A percentile compares a stretch with the other conserved stretches of the same genome.
These are phyloP conservation scores for Microcebus jonahi DNA, from an alignment of 2,113 vertebrate genomes.

Conservation along the genomic window DNA sequence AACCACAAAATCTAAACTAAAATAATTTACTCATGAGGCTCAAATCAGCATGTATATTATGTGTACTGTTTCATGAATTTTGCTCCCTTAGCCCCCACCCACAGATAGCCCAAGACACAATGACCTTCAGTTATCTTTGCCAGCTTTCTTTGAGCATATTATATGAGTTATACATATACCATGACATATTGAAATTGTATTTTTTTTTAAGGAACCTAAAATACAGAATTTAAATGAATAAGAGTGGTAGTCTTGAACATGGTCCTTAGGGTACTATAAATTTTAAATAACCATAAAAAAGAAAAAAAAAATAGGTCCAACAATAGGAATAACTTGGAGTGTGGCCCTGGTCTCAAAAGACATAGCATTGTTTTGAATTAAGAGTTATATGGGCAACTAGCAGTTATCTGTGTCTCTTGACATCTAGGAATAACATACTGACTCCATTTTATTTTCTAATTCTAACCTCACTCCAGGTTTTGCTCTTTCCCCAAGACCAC, in stretches of 20 bases:
- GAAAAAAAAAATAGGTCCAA: neutral
- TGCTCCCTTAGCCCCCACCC: neutral
- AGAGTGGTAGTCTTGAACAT: neutral
- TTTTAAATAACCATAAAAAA: conserved; percentile 38
- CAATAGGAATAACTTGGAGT: neutral
- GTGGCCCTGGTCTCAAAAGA: neutral
- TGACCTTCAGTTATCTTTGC: conserved; percentile 12
- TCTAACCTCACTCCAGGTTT: neutral
- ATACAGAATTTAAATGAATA: conserved; percentile 31
- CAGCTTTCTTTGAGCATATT: conserved; percentile 32
- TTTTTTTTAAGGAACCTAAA: neutral
- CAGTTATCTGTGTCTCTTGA: neutral
- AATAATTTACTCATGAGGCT: neutral
- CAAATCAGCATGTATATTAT: neutral
- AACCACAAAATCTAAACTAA: conserved; percentile 35
- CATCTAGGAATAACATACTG: neutral
- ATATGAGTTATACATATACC: neutral
- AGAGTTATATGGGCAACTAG: neutral
- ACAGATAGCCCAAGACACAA: neutral
- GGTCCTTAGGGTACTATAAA: neutral
- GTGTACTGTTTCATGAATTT: conserved; percentile 15
- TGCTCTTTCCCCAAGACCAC: neutral
- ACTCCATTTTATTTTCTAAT: conserved; percentile 47
- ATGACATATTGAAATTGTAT: conserved; percentile 16
- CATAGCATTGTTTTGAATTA: conserved; percentile 11